Percentiles rank a stretch among this genome's conserved stretches.
Conservation (phyloP, 2,888 invertebrate species). For the Nomada lathburiana region DNA sequence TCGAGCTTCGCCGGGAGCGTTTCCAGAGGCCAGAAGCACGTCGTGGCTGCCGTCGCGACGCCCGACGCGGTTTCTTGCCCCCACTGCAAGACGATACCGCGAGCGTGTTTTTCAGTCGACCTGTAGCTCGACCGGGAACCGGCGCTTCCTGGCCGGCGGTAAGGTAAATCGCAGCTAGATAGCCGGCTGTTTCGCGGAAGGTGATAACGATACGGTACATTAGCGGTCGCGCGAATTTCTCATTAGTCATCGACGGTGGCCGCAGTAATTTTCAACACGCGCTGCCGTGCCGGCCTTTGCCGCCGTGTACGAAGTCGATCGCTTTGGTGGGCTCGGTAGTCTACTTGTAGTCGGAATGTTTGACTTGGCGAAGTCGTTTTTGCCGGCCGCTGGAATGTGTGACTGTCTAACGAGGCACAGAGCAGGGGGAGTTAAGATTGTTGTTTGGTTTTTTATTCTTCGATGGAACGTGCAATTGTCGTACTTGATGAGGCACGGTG, state of each 20-base stretch:
- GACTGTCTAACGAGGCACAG: not conserved
- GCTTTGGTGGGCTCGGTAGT: not conserved
- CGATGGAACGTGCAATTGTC: too few species aligned
- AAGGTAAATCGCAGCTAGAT: constrained; percentile 66
- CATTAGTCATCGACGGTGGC: constrained; percentile 72
- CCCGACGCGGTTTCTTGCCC: constrained; percentile 15
- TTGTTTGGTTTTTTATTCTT: too few species aligned
- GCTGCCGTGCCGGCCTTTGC: constrained; percentile 30
- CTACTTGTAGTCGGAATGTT: not conserved
- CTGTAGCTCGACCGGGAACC: constrained; percentile 49
- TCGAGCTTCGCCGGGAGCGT: constrained; percentile 36
- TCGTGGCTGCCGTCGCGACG: constrained; percentile 22
- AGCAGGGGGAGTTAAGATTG: not conserved
- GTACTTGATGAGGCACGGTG: too few species aligned
- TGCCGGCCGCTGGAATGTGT: not conserved
- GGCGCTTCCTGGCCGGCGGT: constrained; percentile 38
- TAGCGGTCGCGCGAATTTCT: constrained; percentile 72
- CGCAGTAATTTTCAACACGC: constrained; percentile 71
- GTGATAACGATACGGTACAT: constrained; percentile 75
- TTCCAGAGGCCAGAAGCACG: constrained; percentile 27
- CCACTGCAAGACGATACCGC: constrained; percentile 59
- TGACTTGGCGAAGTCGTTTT: not conserved
- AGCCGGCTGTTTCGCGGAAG: constrained; percentile 56
- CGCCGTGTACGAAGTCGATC: not conserved
- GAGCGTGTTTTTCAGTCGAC: constrained; percentile 53